Conservation (phyloP, 2,888 invertebrate genomes). For the Conchocele bisecta region DNA sequence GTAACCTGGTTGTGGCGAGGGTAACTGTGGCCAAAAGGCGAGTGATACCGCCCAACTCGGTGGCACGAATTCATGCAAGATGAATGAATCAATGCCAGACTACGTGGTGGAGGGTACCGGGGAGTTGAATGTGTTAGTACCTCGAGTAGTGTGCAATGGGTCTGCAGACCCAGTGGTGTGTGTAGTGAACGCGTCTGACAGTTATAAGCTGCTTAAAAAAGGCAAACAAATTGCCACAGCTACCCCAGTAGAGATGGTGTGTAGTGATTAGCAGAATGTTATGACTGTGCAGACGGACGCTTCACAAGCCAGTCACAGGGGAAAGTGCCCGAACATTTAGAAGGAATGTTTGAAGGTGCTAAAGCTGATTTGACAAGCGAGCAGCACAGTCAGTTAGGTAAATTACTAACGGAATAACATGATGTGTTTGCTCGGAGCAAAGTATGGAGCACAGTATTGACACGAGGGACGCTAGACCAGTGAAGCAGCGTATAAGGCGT, state of each 20-base stretch:
- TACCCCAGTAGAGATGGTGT: background rate
- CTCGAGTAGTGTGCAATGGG: slow-evolving; percentile 9
- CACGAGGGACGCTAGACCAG: slow-evolving; percentile 19
- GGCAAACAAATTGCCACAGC: slow-evolving; percentile 26
- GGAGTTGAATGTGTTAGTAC: slow-evolving; percentile 13
- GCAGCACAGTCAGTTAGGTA: slow-evolving; percentile 8
- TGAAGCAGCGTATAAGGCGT: slow-evolving; percentile 39
- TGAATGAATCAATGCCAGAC: slow-evolving; percentile 20
- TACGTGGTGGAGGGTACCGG: slow-evolving; percentile 28
- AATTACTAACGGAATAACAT: background rate
- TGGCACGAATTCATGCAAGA: slow-evolving; percentile 9
- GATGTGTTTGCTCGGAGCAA: slow-evolving; percentile 6
- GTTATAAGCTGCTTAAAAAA: slow-evolving; percentile 8
- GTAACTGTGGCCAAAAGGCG: slow-evolving; percentile 17
- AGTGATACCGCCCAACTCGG: slow-evolving; percentile 29
- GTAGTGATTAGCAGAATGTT: too few species aligned
- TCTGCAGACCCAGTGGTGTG: slow-evolving; percentile 13
- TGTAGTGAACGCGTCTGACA: slow-evolving; percentile 23
- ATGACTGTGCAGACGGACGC: background rate
- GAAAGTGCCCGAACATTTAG: slow-evolving; percentile 15
- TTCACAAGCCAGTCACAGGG: too few species aligned
- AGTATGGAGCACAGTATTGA: slow-evolving; percentile 21
- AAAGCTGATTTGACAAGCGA: background rate
- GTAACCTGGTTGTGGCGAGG: slow-evolving; percentile 14
- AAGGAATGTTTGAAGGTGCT: slow-evolving; percentile 4